Percentiles rank a stretch among this genome's conserved stretches.
Evolutionary conservation across 2,797 vertebrate genomes (phyloP).

Genomic region (Tiaroga cobitis): DNA sequence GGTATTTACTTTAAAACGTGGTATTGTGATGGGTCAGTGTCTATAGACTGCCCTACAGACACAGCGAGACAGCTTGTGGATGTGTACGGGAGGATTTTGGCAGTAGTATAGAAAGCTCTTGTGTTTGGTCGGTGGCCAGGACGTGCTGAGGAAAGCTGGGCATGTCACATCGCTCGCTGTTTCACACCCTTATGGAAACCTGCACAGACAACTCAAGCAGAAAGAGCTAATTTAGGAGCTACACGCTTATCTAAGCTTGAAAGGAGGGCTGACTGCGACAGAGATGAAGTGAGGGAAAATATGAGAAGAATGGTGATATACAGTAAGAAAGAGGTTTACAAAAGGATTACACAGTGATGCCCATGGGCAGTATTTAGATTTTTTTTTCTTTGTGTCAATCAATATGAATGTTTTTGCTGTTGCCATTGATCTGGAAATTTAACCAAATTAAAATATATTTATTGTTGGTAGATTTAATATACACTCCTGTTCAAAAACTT

Average conservation of each 20-base stretch:
- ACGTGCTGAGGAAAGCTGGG: slow-evolving; percentile 31
- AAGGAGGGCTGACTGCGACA: slow-evolving; percentile 14
- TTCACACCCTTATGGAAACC: slow-evolving; percentile 40
- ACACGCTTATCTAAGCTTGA: slow-evolving; percentile 38
- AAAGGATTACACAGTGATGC: background rate
- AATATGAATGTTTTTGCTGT: background rate
- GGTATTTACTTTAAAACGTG: background rate
- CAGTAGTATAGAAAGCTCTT: background rate
- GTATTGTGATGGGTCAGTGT: background rate
- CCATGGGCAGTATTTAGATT: background rate
- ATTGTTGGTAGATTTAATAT: background rate
- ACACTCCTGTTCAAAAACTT: background rate
- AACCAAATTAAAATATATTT: background rate
- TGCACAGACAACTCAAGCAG: slow-evolving; percentile 45
- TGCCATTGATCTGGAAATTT: too few relatives aligned
- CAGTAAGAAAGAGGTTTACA: background rate
- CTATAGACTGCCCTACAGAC: background rate
- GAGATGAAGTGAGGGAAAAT: background rate
- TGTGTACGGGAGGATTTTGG: slow-evolving; percentile 6
- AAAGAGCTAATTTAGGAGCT: slow-evolving; percentile 59
- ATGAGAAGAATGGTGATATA: background rate
- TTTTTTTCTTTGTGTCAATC: background rate
- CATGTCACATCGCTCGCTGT: background rate
- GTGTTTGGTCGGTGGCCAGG: slow-evolving; percentile 43
- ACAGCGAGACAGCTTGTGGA: background rate